Conservation (phyloP, 2,113 vertebrate genomes). For the Chlamydotis undulata region DNA sequence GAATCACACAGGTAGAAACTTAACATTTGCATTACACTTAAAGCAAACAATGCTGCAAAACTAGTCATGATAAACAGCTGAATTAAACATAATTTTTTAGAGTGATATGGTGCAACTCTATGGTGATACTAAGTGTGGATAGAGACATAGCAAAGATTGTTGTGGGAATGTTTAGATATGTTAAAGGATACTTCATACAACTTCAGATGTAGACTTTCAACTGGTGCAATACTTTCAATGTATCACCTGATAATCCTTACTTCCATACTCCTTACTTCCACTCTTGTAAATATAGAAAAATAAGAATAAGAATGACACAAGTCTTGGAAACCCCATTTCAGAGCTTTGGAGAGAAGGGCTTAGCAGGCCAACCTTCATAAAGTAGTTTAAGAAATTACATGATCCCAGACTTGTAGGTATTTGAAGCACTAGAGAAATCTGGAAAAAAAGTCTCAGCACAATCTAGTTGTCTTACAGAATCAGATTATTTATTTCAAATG, state of each 20-base stretch:
- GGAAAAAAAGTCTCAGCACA: not conserved
- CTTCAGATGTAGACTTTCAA: not conserved
- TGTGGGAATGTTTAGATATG: not conserved
- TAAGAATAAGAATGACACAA: not conserved
- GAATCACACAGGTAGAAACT: not conserved
- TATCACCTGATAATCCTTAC: not conserved
- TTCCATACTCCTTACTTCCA: not conserved
- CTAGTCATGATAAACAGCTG: not conserved
- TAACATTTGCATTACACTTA: not conserved
- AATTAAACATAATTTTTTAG: not conserved
- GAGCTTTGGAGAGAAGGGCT: not conserved
- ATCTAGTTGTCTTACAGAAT: not conserved
- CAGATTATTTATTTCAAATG: not conserved
- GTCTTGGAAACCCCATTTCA: not conserved
- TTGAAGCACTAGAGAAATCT: not conserved
- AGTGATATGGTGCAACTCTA: not conserved
- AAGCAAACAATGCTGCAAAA: not conserved
- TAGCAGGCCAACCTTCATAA: not conserved
- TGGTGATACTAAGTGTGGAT: not conserved
- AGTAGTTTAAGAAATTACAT: not conserved
- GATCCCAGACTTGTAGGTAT: not conserved
- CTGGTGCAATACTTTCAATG: not conserved
- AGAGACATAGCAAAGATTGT: not conserved
- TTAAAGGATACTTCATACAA: not conserved
- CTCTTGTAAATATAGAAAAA: not conserved